Conservation (phyloP, 1,140 invertebrate species). For the Aphaenogaster ashmeadi region DNA sequence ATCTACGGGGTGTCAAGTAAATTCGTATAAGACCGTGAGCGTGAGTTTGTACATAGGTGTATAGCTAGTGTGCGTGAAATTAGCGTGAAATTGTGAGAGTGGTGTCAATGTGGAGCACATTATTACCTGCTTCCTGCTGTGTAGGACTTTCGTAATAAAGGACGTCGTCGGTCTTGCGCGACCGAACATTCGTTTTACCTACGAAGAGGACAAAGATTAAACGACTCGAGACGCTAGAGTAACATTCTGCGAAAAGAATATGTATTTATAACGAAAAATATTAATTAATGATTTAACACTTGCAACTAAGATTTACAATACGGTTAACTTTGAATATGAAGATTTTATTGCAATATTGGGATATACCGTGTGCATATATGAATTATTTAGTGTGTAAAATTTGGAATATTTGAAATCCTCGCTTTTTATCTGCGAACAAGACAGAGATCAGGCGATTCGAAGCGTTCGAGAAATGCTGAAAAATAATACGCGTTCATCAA, state of each 20-base stretch:
- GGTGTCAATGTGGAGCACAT: slow-evolving; percentile 9
- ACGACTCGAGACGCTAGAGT: neutral
- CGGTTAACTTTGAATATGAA: slow-evolving; percentile 41
- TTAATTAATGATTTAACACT: slow-evolving; percentile 34
- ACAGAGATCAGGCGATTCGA: slow-evolving; percentile 53
- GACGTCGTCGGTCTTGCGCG: slow-evolving; percentile 26
- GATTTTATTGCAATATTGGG: slow-evolving; percentile 45
- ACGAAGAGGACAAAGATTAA: slow-evolving; percentile 69
- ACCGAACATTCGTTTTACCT: slow-evolving; percentile 48
- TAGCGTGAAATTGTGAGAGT: slow-evolving; percentile 41
- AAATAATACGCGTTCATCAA: neutral
- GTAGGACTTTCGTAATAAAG: slow-evolving; percentile 26
- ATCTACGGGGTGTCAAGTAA: neutral
- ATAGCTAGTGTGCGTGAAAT: slow-evolving; percentile 18
- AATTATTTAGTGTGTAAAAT: slow-evolving; percentile 32
- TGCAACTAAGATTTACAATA: slow-evolving; percentile 19
- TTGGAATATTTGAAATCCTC: slow-evolving; percentile 7
- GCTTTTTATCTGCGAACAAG: slow-evolving; percentile 64
- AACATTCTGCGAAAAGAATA: neutral
- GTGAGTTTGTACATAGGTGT: slow-evolving; percentile 49
- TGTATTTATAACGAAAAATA: slow-evolving; percentile 33
- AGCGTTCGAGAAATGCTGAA: neutral
- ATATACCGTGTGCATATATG: slow-evolving; percentile 1
- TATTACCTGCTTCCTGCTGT: slow-evolving; percentile 50
- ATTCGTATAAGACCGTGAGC: neutral